A percentile compares a stretch with the other conserved stretches of the same genome.
Evolutionary conservation across 2,113 vertebrate species (phyloP).

Genomic region (Malurus melanocephalus): DNA sequence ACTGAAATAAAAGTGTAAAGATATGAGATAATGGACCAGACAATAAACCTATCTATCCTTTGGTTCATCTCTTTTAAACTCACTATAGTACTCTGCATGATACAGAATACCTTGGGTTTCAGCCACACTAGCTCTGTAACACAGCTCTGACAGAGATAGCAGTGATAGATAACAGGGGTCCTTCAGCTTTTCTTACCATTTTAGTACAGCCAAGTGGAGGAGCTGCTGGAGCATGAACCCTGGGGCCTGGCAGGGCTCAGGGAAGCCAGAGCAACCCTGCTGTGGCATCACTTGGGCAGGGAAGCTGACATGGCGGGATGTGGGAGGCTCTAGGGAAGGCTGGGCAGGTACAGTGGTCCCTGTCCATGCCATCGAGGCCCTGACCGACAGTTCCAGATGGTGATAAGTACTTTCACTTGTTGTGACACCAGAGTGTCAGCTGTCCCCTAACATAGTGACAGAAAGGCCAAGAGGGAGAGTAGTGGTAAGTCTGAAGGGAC

Average conservation of each 20-base stretch:
- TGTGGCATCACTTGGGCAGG: rapidly evolving
- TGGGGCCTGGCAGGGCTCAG: rapidly evolving
- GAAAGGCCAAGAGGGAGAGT: not conserved
- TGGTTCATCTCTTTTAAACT: not conserved
- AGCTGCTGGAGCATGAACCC: not conserved
- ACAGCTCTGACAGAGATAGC: not conserved
- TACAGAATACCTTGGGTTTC: not conserved
- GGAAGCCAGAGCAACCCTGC: rapidly evolving
- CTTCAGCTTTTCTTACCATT: not conserved
- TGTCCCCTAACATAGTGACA: not conserved
- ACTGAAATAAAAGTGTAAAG: not conserved
- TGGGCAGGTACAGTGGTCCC: not conserved
- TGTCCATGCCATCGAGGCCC: rapidly evolving
- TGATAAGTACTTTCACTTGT: not conserved
- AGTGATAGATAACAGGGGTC: not conserved
- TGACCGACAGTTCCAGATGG: not conserved
- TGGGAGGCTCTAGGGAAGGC: not conserved
- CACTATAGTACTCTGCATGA: not conserved
- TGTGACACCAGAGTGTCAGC: not conserved
- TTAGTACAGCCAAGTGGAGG: not conserved
- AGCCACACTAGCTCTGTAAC: not conserved
- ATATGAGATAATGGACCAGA: not conserved
- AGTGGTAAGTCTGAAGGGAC: not conserved
- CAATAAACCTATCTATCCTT: not conserved
- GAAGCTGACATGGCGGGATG: not conserved